Conservation (phyloP, 35 echinoderm and acorn worm genomes). For the Heliocidaris tuberculata region DNA sequence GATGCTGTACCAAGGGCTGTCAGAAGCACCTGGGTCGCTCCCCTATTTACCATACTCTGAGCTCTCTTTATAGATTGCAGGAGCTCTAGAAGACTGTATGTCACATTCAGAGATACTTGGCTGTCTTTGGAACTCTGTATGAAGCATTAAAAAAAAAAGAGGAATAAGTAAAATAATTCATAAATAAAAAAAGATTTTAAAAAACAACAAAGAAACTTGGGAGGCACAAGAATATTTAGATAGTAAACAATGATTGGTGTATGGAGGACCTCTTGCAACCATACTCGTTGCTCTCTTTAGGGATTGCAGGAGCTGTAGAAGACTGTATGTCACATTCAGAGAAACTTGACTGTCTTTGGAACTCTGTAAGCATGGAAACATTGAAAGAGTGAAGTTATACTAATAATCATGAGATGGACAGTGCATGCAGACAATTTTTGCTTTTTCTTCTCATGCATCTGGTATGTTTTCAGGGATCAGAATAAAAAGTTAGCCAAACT, state of each 20-base stretch:
- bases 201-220: too few relatives aligned
- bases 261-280: conserved; percentile 67
- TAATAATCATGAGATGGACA: too few relatives aligned
- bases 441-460: too few relatives aligned
- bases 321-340: conserved; percentile 62
- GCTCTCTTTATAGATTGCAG: conserved; percentile 66
- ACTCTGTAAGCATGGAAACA: conserved; percentile 57
- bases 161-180: not conserved
- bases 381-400: too few relatives aligned
- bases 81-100: conserved; percentile 69
- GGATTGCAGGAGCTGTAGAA: conserved; percentile 67
- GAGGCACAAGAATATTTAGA: not conserved
- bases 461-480: too few relatives aligned
- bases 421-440: too few relatives aligned
- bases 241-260: conserved; percentile 33
- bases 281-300: conserved; percentile 66
- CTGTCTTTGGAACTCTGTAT: conserved; percentile 85
- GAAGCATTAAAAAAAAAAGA: not conserved
- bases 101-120: conserved; percentile 71
- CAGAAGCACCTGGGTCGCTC: conserved; percentile 84
- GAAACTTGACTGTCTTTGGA: conserved; percentile 76
- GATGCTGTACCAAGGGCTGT: conserved; percentile 65
- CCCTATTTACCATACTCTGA: conserved; percentile 66
- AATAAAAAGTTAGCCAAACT: too few relatives aligned
- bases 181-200: not conserved